Evolutionary conservation across 2,888 invertebrate species (phyloP), one percentile per base, ranked within the genome.

Genomic region (Mythimna lalbum): DNA sequence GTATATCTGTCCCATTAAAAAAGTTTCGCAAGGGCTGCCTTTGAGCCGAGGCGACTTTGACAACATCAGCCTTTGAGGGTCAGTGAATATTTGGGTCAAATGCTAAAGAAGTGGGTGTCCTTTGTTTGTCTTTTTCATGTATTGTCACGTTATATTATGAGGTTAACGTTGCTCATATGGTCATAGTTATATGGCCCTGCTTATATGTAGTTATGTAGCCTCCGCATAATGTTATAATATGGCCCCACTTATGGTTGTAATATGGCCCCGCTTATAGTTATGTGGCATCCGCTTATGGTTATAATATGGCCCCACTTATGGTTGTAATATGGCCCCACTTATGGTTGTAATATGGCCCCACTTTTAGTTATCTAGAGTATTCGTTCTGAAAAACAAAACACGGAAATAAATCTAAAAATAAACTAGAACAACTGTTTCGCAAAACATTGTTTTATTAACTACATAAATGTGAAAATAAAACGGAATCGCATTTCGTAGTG

Each of bases 31-130:
- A 59, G 47, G 14, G 57, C 31, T 59, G 50, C 63, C 63, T 77
- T 75, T 59, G 53, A 70, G 71, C 59, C 27, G 33, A 63, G n/a
- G 14, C 14, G 62, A 76, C 75, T 75, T 75, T 77, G 77, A 77
- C 59, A 57, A 59, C 53, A 69, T 61, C 57, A 59, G 47, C 9
- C 14, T 77, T 71, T 70, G 33, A 70, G 50, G 63, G 59, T 75
- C 77, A 77, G 19, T 75, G 75, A 77, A 77, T 77, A 71, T 75
- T 63, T 75, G 63, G 77, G 78, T 77, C 75, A 55, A 36, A 69
- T 27, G 52, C 55, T 47, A 12, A 27, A 50, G 36, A 49, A 63
- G 47, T 60, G 31, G 19, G 55, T 61, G n/a, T 59, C 31, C 39
- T 59, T 76, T 76, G 62, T 69, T 76, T 63, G 47, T 59, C 39